These are phyloP conservation scores for Uloborus plumipes DNA, from an alignment of 2,888 invertebrate species.

Conservation along the genomic window DNA sequence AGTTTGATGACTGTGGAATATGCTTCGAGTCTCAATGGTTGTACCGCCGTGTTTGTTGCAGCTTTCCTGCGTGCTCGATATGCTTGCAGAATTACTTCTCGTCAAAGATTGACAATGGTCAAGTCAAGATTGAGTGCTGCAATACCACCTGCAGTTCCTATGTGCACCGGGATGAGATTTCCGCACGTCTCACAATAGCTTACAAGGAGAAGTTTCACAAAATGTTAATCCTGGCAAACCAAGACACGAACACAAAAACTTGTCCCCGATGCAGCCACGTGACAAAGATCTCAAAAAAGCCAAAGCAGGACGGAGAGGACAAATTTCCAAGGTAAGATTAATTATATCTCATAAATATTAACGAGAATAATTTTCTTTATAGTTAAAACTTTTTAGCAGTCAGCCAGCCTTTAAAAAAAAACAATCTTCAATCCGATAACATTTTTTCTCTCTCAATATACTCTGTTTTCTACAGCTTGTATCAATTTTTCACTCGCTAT, in stretches of 20 bases:
- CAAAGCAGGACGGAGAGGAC: slow-evolving; percentile 22
- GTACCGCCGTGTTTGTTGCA: slow-evolving; percentile 70
- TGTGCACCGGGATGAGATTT: slow-evolving; percentile 71
- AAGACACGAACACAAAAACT: slow-evolving; percentile 71
- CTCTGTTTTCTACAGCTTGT: too few relatives aligned
- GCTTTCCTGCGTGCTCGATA: slow-evolving; percentile 69
- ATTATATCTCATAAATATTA: too few relatives aligned
- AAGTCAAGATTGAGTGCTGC: slow-evolving; percentile 70
- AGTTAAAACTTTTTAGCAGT: too few relatives aligned
- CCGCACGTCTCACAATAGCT: slow-evolving; percentile 68
- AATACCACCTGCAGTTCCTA: slow-evolving; percentile 68
- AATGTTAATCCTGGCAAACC: slow-evolving; percentile 70
- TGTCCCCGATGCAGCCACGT: slow-evolving; percentile 71
- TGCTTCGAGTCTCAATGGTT: slow-evolving; percentile 68
- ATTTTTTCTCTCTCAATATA: too few relatives aligned
- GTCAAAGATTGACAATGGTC: slow-evolving; percentile 69
- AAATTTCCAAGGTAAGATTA: slow-evolving; percentile 33
- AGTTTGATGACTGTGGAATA: slow-evolving; percentile 69
- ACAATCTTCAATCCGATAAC: too few relatives aligned
- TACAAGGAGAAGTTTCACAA: slow-evolving; percentile 70
- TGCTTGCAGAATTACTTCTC: slow-evolving; percentile 70
- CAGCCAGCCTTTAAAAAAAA: too few relatives aligned
- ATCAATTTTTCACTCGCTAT: too few relatives aligned
- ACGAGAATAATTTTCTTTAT: too few relatives aligned
- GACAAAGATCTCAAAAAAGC: slow-evolving; percentile 53